Conservation (phyloP, 2,113 vertebrate species). For the Hyaena hyaena region DNA sequence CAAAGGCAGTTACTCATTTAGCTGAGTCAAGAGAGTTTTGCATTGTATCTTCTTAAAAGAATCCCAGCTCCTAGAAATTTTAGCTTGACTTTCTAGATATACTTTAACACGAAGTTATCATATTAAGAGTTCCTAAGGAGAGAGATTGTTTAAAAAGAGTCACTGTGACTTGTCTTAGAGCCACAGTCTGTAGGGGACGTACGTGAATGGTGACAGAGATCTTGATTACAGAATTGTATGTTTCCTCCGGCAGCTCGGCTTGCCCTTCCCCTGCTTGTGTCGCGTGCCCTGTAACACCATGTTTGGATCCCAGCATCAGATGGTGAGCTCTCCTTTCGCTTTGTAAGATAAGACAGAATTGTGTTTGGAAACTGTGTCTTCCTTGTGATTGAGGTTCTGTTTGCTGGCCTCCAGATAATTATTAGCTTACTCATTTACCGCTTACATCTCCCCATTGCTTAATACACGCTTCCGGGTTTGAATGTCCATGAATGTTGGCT, state of each 20-base stretch:
- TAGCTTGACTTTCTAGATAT: conserved; percentile 21
- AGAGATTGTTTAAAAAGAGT: not conserved
- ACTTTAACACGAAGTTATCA: conserved; percentile 9
- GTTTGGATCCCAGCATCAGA: conserved; percentile 98
- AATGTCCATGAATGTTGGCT: not conserved
- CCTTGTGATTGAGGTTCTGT: not conserved
- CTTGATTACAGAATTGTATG: not conserved
- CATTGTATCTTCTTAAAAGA: not conserved
- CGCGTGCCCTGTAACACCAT: conserved; percentile 97
- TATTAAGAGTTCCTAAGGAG: not conserved
- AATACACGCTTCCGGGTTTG: not conserved
- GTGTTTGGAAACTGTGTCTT: conserved; percentile 37
- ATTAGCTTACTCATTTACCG: not conserved
- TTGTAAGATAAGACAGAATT: conserved; percentile 23
- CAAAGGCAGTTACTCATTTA: not conserved
- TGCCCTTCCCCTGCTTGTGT: conserved; percentile 91
- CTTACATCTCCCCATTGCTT: not conserved
- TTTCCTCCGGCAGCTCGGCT: conserved; percentile 85
- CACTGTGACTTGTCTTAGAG: conserved; percentile 3
- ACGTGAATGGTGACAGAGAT: not conserved
- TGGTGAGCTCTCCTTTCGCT: conserved; percentile 88
- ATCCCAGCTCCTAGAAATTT: not conserved
- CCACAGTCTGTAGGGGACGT: not conserved
- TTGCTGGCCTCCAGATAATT: not conserved
- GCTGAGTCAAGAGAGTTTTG: not conserved